Evolutionary conservation across 2,797 vertebrate genomes (phyloP).

Genomic region (Microchirus variegatus): DNA sequence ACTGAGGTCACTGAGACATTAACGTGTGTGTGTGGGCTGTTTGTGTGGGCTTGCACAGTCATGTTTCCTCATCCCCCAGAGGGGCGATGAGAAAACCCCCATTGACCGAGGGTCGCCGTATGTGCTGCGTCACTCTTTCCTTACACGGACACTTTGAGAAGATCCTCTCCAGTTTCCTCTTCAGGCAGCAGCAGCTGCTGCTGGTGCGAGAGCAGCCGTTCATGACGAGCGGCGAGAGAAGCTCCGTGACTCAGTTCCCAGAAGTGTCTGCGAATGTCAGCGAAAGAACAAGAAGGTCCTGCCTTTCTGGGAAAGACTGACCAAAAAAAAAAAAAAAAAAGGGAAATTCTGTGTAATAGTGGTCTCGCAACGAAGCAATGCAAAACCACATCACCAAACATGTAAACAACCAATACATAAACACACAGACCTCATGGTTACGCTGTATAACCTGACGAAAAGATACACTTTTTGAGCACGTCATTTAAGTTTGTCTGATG

Average conservation of each 20-base stretch:
- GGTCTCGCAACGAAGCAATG: no score
- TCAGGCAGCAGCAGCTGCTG: conserved; percentile 44
- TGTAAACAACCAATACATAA: no score
- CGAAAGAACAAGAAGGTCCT: conserved; percentile 17
- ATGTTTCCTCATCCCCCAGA: conserved; percentile 28
- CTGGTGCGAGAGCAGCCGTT: conserved; percentile 49
- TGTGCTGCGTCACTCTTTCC: conserved; percentile 63
- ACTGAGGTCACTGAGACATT: conserved; percentile 37
- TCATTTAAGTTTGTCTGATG: no score
- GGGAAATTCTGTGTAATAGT: conserved; percentile 13
- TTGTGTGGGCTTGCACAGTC: conserved; percentile 11
- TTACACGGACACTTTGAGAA: conserved; percentile 40
- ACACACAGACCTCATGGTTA: no score
- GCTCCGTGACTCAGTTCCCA: conserved; percentile 68
- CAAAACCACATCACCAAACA: no score
- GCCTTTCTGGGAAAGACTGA: conserved; percentile 54
- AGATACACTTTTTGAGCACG: no score
- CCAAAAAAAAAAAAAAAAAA: conserved; percentile 1
- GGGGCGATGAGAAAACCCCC: conserved; percentile 38
- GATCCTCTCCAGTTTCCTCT: conserved; percentile 40
- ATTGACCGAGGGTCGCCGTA: conserved; percentile 25
- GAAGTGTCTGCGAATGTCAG: conserved; percentile 49
- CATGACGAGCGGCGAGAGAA: conserved; percentile 49
- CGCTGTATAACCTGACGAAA: no score
- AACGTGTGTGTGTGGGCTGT: conserved; percentile 33